Evolutionary conservation across 2,888 invertebrate species (phyloP), one percentile per base, ranked within the genome.

Genomic region (Temnothorax unifasciatus): DNA sequence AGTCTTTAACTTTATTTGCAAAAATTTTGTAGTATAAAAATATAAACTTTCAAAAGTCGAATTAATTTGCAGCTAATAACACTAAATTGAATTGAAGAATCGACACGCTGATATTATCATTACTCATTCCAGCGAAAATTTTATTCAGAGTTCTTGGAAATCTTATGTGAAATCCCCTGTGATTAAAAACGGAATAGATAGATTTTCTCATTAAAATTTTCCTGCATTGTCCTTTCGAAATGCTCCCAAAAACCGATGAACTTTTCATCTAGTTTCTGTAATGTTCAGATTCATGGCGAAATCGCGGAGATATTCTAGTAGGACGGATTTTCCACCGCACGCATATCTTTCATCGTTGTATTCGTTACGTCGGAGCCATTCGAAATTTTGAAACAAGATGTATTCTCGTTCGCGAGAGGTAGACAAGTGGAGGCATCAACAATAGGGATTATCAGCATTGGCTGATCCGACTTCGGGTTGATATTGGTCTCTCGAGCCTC

Each of bases 361-460:
- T 59, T 59, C 57, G 47, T 44, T 57, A 44, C 29, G 44, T 54
- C 66, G 84, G 79, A 85, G 86, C 88, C 82, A 87, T 89, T 91
- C 79, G 88, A 92, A 91, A 90, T 90, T 89, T 92, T 89, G 86
- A 90, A 88, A 88, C 88, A 87, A 91, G 89, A 86, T 90, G 85
- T 87, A 89, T 90, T 88, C 85, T 88, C 85, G 88, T 85, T 90
- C 87, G 83, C 81, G 85, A 84, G 85, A 85, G 86, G 86, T 77
- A 91, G 87, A 86, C 88, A 90, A 90, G 91, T 85, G 85, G 87
- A 84, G 87, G 84, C 90, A 88, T 83, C 91, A 90, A 93, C 93
- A 93, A 93, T 93, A 87, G 92, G 90, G 93, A 93, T 93, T 93
- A 93, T 93, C 93, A 93, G 92, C 92, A 93, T 92, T 91, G 92